Conservation (phyloP, 2,888 invertebrate genomes). For the Platycnemis pennipes region DNA sequence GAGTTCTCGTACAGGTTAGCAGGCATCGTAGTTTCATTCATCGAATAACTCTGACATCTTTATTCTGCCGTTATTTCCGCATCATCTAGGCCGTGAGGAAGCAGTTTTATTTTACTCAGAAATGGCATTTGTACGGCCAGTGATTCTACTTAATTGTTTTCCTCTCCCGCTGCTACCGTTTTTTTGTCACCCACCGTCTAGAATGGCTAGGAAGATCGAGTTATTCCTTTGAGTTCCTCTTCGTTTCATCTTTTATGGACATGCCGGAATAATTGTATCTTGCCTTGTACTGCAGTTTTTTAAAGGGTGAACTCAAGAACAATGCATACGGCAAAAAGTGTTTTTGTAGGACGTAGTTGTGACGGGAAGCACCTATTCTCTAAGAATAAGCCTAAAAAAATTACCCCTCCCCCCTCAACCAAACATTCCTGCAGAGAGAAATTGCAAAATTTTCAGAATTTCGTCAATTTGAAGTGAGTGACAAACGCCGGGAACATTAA, state of each 20-base stretch:
- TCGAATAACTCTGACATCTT: background rate
- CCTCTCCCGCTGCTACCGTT: background rate
- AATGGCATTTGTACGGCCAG: background rate
- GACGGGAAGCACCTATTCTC: background rate
- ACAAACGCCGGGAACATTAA: too few species aligned
- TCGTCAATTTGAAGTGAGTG: too few species aligned
- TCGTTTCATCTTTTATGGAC: slow-evolving; percentile 20
- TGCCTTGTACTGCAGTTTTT: background rate
- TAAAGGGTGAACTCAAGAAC: background rate
- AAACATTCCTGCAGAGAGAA: background rate
- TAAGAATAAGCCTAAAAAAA: background rate
- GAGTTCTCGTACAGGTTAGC: background rate
- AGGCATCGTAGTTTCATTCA: background rate
- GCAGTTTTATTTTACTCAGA: background rate
- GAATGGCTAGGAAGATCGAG: background rate
- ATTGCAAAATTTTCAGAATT: background rate
- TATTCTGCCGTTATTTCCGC: background rate
- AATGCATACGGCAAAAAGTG: background rate
- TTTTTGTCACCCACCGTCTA: background rate
- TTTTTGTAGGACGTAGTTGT: background rate
- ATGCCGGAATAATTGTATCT: slow-evolving; percentile 3
- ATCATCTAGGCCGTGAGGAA: background rate
- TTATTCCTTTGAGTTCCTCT: background rate
- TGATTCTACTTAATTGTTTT: background rate
- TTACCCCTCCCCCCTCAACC: background rate